Base-by-base conservation (phyloP, 2,888 invertebrate genomes). In the Zelleria hepariella region DNA sequence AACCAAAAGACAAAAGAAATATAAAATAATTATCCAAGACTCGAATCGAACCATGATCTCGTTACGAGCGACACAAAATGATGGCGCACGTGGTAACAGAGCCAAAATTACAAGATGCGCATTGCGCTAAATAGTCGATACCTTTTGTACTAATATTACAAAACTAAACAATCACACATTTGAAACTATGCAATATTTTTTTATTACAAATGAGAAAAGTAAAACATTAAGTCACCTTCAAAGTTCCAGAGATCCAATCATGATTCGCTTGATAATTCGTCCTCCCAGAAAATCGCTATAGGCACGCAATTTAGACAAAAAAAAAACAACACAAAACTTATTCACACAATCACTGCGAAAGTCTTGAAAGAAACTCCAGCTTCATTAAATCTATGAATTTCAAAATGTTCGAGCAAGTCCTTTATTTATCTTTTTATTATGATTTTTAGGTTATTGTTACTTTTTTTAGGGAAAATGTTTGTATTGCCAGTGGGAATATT, bases 41-140 rank as follows among this genome's bases (percentile, higher is more conserved):
- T 61, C 66, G 79, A 70, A 69, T 78, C 71, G 80, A 80, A 80
- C 80, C 77, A 64, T 62, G 71, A 64, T 67, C 58, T 5, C 58
- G 26, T 20, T 26, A 58, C 24, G 24, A 21, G 5, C 5, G 6
- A 26, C 58, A 26, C 58, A 18, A 51, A 58, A 5, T 10, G 10
- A 63, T 60, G 66, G 60, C 67, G 68, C 72, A 70, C 69, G 68
- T 70, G 72, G 67, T 72, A 63, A 58, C 62, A 59, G 60, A 53
- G 68, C 74, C 64, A 75, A 64, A 68, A 64, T 57, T 63, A 60
- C 63, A 23, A 58, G 42, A 42, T 25, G 42, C 42, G 58, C 42
- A 57, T 47, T 59, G 53, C 60, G 56, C 21, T 58, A 61, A n/a
- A 48, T 61, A 52, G 3, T 58, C 32, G 48, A 55, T 55, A 55